These are phyloP conservation scores for Promerops cafer DNA, from an alignment of 2,113 vertebrate species.

Conservation along the genomic window DNA sequence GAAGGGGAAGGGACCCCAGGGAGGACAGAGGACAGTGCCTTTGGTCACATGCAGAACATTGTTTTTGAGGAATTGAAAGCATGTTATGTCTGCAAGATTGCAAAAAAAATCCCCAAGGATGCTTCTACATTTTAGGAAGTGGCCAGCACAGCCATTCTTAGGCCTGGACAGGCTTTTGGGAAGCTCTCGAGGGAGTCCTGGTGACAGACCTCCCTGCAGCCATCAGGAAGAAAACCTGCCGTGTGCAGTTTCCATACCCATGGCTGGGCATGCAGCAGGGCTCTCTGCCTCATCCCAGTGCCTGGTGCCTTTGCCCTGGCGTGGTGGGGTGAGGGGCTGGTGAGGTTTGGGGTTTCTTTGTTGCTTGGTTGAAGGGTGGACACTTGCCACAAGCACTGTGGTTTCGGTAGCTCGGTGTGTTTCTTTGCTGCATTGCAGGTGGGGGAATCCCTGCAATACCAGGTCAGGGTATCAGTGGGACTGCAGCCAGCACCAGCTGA, in stretches of 20 bases:
- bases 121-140: constrained; percentile 24
- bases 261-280: neutral
- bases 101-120: neutral
- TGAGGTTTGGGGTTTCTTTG: neutral
- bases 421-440: neutral
- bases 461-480: neutral
- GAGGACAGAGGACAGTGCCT: neutral
- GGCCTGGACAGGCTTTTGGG: neutral
- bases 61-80: constrained; percentile 60
- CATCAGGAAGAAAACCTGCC: fast-evolving
- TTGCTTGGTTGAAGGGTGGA: neutral
- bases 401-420: neutral
- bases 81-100: constrained; percentile 26
- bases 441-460: neutral
- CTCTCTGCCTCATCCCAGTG: neutral
- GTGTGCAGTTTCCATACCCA: fast-evolving
- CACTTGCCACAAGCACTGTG: neutral
- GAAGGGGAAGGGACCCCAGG: constrained; percentile 14
- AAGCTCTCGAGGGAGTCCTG: neutral
- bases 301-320: neutral
- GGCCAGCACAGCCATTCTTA: neutral
- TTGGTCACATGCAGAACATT: constrained; percentile 1
- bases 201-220: neutral
- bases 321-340: neutral
- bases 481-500: neutral